These are phyloP conservation scores for Podarcis cretensis DNA, from an alignment of 2,113 vertebrate species.

Conservation along the genomic window DNA sequence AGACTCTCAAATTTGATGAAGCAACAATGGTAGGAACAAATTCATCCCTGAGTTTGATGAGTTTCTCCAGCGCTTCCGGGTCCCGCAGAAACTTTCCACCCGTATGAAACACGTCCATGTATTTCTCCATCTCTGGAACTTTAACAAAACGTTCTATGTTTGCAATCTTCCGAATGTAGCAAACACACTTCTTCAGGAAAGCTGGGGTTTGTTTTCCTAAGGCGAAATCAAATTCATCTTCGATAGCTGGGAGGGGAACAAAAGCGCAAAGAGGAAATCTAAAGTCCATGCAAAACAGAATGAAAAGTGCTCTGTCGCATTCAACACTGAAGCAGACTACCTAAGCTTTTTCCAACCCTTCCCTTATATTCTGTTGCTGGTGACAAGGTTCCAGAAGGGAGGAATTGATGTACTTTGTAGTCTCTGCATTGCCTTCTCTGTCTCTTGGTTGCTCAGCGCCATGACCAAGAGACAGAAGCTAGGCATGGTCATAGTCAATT, in stretches of 20 bases:
- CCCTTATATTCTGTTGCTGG: neutral
- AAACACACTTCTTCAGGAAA: conserved; percentile 98
- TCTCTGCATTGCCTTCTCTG: neutral
- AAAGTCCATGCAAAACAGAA: conserved; percentile 37
- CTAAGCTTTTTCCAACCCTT: neutral
- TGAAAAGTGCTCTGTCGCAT: conserved; percentile 9
- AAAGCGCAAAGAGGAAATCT: conserved; percentile 52
- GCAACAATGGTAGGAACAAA: conserved; percentile 97
- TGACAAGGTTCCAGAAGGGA: neutral
- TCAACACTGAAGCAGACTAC: neutral
- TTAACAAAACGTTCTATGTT: conserved; percentile 97
- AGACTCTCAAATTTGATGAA: conserved; percentile 94
- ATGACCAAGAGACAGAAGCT: neutral
- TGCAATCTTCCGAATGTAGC: conserved; percentile 98
- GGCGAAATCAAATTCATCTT: conserved; percentile 98
- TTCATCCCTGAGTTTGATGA: conserved; percentile 94
- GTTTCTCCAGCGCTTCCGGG: conserved; percentile 92
- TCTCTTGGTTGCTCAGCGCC: neutral
- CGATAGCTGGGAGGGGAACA: conserved; percentile 83
- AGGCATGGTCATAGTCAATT: neutral
- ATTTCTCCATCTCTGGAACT: conserved; percentile 93
- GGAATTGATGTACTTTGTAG: neutral
- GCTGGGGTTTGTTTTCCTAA: conserved; percentile 97
- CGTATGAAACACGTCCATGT: conserved; percentile 89
- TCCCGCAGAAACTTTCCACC: conserved; percentile 87